Percentiles rank a stretch among this genome's conserved stretches.
Conservation (phyloP, 1,140 invertebrate genomes). For the Anadara kagoshimensis region DNA sequence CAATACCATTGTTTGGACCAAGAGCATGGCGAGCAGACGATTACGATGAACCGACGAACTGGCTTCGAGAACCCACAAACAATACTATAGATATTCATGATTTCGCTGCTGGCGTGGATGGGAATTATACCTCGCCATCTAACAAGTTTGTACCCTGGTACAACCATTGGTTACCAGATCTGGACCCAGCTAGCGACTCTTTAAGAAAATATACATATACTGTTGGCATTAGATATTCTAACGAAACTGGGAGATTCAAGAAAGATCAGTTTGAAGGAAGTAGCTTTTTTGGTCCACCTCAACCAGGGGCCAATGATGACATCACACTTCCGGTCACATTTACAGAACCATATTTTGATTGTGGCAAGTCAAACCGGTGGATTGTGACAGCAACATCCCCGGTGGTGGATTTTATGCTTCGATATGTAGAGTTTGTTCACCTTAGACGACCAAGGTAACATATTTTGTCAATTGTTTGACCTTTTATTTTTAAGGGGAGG, state of each 20-base stretch:
- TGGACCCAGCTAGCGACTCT: constrained; percentile 85
- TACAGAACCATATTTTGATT: constrained; percentile 97
- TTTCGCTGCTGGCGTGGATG: constrained; percentile 76
- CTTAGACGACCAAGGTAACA: constrained; percentile 94
- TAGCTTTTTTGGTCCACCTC: constrained; percentile 73
- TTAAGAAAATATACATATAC: constrained; percentile 85
- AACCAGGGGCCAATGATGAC: constrained; percentile 64
- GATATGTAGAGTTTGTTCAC: constrained; percentile 92
- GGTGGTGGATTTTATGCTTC: constrained; percentile 94
- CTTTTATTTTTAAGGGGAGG: too few relatives aligned
- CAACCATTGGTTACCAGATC: constrained; percentile 84
- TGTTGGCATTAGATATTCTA: constrained; percentile 89
- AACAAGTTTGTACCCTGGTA: constrained; percentile 97
- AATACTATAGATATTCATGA: constrained; percentile 71
- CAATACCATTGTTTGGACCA: constrained; percentile 95
- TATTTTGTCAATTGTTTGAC: too few relatives aligned
- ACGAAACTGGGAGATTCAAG: constrained; percentile 84
- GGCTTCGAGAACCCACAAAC: constrained; percentile 73
- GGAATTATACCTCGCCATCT: constrained; percentile 92
- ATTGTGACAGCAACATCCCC: constrained; percentile 93
- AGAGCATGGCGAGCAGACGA: constrained; percentile 82
- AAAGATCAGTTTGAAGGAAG: constrained; percentile 55
- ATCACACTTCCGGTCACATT: constrained; percentile 90
- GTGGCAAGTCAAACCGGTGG: constrained; percentile 96
- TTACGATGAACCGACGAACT: constrained; percentile 73